Evolutionary conservation across 2,888 invertebrate genomes (phyloP), one percentile per base, ranked within the genome.

Genomic region (Hirtodrosophila confusa): DNA sequence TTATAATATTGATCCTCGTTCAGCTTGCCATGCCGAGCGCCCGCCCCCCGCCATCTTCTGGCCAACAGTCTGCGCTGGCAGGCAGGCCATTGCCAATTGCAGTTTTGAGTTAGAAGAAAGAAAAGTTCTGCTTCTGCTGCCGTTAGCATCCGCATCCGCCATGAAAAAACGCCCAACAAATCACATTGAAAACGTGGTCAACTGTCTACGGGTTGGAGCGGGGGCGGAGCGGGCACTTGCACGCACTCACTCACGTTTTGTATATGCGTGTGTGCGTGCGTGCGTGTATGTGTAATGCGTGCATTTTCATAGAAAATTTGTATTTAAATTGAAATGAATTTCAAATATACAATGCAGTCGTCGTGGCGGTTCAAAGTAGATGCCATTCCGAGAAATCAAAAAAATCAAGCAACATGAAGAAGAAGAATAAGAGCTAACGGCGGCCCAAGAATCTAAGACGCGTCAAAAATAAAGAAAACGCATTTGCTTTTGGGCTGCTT

Each of bases 301-400:
- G 80, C 83, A 78, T 87, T 87, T 84, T 87, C 84, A 84, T 83
- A 83, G 84, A 86, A 84, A 87, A 86, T 86, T 77, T 78, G 83
- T 84, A 87, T 84, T 87, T 84, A 85, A 84, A 84, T 84, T 84
- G 80, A 85, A 84, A 82, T 87, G 80, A 87, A 83, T 80, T 86
- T 84, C 78, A 87, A 87, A 84, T 79, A 86, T 78, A 85, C 83
- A 85, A 86, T 77, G 86, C 86, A 83, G 77, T 68, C 67, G 77
- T 57, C 67, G 66, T 51, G 75, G 31, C 68, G 77, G 77, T 87
- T 84, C 87, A 84, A 84, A 87, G 84, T 83, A 85, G 87, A 74
- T 86, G 84, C 78, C 70, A 87, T 84, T 84, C 84, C 78, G 54
- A 79, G 84, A 84, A 84, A 84, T 87, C 75, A 87, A 85, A 77